phyloP scores from a whole-genome alignment of 2,888 invertebrate genomes.

The Dorcus hopei region DNA sequence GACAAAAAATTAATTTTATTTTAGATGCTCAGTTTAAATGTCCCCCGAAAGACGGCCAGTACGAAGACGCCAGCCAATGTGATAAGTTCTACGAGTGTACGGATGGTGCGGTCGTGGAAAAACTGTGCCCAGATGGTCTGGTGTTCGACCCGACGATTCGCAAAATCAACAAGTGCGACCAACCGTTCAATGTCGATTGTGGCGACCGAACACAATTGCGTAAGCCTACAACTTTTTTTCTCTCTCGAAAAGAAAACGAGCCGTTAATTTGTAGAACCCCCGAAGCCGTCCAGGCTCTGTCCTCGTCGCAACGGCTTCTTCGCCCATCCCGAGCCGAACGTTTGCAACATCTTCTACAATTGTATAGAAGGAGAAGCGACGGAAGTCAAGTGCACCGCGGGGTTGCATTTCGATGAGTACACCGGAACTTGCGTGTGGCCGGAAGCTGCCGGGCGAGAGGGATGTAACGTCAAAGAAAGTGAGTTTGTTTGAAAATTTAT shows the following conservation, averaged over 20 bases:
- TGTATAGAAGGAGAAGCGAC: conserved; percentile 82
- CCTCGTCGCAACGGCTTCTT: conserved; percentile 89
- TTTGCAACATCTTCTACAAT: conserved; percentile 85
- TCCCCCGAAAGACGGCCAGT: conserved; percentile 78
- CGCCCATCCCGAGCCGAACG: conserved; percentile 76
- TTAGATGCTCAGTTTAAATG: conserved; percentile 65
- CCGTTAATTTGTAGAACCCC: conserved; percentile 60
- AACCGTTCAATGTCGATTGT: conserved; percentile 89
- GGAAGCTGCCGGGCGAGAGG: conserved; percentile 71
- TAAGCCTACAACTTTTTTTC: conserved; percentile 55
- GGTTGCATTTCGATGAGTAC: conserved; percentile 86
- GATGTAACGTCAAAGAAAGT: conserved; percentile 57
- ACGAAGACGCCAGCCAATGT: conserved; percentile 76
- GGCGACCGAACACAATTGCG: conserved; percentile 84
- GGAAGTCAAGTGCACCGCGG: conserved; percentile 81
- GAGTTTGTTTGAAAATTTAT: conserved; percentile 30
- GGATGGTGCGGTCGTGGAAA: conserved; percentile 69
- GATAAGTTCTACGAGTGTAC: conserved; percentile 82
- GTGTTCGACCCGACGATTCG: conserved; percentile 83
- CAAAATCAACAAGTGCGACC: conserved; percentile 88
- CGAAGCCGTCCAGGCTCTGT: conserved; percentile 68
- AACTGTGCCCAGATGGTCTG: conserved; percentile 83
- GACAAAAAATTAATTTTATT: conserved; percentile 8
- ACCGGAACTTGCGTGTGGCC: conserved; percentile 91
- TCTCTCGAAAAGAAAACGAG: not conserved